Conservation (phyloP, 2,797 vertebrate genomes). For the Lepilemur ruficaudatus region DNA sequence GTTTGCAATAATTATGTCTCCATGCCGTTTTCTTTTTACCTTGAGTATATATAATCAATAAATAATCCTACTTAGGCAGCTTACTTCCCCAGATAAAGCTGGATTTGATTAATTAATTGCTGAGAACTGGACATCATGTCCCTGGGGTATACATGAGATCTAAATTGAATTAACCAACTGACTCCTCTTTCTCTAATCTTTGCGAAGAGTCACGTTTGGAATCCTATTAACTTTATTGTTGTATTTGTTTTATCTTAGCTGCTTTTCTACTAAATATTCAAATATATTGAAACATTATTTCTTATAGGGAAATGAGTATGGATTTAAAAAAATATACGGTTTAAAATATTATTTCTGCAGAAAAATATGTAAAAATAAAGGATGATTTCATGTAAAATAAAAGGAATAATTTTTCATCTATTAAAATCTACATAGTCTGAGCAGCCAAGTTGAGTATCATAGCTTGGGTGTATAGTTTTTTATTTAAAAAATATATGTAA, state of each 20-base stretch:
- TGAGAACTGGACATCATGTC: not conserved
- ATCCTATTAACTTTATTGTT: not conserved
- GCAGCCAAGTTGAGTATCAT: not conserved
- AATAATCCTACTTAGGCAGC: conserved; percentile 44
- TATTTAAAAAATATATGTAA: not conserved
- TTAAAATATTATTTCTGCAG: not conserved
- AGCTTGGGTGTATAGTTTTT: fast-evolving
- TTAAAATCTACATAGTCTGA: not conserved
- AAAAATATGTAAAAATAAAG: not conserved
- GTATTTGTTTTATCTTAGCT: not conserved
- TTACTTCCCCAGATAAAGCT: conserved; percentile 36
- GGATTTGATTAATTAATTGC: conserved; percentile 71
- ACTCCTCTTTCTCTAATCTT: not conserved
- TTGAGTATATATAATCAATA: conserved; percentile 63
- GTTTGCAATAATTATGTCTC: not conserved
- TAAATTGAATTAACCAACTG: conserved; percentile 55
- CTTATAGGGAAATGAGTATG: not conserved
- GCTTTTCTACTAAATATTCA: not conserved
- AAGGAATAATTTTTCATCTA: fast-evolving
- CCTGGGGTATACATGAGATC: conserved; percentile 20
- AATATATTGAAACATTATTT: not conserved
- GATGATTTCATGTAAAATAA: not conserved
- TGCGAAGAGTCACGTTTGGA: not conserved
- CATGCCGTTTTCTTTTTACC: not conserved
- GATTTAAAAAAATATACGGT: not conserved